phyloP scores from a whole-genome alignment of 2,797 vertebrate genomes.

The Fratercula arctica region DNA sequence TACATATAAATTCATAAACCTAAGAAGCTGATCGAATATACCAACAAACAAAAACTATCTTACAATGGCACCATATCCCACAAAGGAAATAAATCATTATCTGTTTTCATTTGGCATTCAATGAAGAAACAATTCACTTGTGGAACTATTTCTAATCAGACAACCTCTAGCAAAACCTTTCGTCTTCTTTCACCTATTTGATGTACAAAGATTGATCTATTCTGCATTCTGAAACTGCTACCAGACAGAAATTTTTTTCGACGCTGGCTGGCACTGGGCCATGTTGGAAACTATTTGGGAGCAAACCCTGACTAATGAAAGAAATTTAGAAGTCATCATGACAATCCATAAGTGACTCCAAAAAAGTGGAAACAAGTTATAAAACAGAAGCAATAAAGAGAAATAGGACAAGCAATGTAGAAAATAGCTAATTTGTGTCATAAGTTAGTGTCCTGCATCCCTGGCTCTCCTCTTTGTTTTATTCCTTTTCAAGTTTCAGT shows the following conservation, averaged over 20 bases:
- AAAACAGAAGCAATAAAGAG: background rate
- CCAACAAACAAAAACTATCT: slow-evolving; percentile 13
- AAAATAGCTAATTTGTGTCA: background rate
- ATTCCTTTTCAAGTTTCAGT: background rate
- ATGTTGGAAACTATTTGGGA: background rate
- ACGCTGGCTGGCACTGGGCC: background rate
- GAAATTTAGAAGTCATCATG: background rate
- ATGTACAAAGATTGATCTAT: background rate
- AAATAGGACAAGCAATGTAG: background rate
- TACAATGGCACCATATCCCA: background rate
- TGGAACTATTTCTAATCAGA: slow-evolving; percentile 25
- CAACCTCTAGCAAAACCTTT: background rate
- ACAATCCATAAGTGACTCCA: background rate
- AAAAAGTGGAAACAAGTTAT: background rate
- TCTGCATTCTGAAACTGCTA: slow-evolving; percentile 25
- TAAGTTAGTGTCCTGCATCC: background rate
- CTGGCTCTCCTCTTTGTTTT: background rate
- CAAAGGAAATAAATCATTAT: slow-evolving; percentile 41
- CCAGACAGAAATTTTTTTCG: background rate
- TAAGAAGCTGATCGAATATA: slow-evolving; percentile 24
- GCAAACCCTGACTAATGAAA: background rate
- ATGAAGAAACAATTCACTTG: slow-evolving; percentile 27
- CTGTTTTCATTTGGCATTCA: slow-evolving; percentile 19
- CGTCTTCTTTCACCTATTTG: background rate
- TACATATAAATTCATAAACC: slow-evolving; percentile 26